Evolutionary conservation across 2,797 vertebrate genomes (phyloP).

Genomic region (Oryzias sinensis): DNA sequence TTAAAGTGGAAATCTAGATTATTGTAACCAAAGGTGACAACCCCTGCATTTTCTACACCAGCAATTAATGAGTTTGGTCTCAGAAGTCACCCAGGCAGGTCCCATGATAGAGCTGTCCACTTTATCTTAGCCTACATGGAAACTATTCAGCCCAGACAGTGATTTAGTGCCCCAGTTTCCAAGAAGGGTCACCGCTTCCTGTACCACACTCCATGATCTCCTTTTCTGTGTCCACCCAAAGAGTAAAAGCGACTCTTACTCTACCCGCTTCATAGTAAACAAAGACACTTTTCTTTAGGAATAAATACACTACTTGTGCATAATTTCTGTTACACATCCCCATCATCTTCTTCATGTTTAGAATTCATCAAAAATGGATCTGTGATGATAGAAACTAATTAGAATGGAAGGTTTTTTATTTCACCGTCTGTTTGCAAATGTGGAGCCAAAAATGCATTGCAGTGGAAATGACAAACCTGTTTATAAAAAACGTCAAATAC

Average conservation of each 20-base stretch:
- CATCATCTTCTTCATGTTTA: too few relatives aligned
- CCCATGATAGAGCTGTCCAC: conserved; percentile 76
- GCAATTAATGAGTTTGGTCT: conserved; percentile 77
- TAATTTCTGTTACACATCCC: conserved; percentile 1
- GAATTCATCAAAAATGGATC: too few relatives aligned
- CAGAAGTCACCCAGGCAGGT: conserved; percentile 72
- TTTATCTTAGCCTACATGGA: conserved; percentile 73
- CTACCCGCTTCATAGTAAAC: conserved; percentile 55
- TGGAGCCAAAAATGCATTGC: too few relatives aligned
- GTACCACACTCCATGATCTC: conserved; percentile 63
- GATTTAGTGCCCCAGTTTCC: conserved; percentile 71
- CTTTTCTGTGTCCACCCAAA: conserved; percentile 56
- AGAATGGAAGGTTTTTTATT: too few relatives aligned
- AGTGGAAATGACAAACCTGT: too few relatives aligned
- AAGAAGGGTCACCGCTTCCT: conserved; percentile 76
- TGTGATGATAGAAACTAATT: too few relatives aligned
- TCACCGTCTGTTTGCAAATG: too few relatives aligned
- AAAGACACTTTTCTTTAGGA: conserved; percentile 64
- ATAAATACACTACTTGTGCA: conserved; percentile 26
- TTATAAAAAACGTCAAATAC: too few relatives aligned
- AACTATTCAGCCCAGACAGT: conserved; percentile 69
- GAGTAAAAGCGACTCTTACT: conserved; percentile 66
- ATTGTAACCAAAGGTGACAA: conserved; percentile 75
- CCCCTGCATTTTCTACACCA: conserved; percentile 69
- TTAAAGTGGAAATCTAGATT: conserved; percentile 65